Conservation (phyloP, 2,888 invertebrate genomes). For the Morpho deidamia region DNA sequence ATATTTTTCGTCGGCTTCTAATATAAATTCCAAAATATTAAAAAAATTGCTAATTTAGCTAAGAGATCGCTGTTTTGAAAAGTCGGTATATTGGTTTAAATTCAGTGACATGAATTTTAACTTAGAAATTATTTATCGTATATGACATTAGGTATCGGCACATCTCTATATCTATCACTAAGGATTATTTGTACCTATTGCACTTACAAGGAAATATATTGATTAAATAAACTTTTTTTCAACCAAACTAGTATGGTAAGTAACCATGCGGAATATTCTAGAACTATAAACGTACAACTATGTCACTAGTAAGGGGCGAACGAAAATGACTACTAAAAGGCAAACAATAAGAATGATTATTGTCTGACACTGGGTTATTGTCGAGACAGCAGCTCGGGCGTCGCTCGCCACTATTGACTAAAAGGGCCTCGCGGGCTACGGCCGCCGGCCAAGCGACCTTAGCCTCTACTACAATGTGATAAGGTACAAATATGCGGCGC, state of each 20-base stretch:
- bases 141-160: background rate
- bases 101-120: too few species aligned
- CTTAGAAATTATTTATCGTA: too few species aligned
- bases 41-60: too few species aligned
- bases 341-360: slow-evolving; percentile 72
- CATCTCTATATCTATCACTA: background rate
- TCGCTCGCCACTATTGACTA: slow-evolving; percentile 58
- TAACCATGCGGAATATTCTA: slow-evolving; percentile 19
- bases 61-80: too few species aligned
- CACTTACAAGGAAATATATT: slow-evolving; percentile 3
- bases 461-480: slow-evolving; percentile 28
- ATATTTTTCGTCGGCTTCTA: too few species aligned
- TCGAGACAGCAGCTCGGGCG: slow-evolving; percentile 75
- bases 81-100: too few species aligned
- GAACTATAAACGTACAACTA: slow-evolving; percentile 25
- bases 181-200: slow-evolving; percentile 1
- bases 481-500: slow-evolving; percentile 25
- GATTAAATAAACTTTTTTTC: background rate
- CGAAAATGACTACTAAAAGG: slow-evolving; percentile 50
- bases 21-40: too few species aligned
- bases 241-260: slow-evolving; percentile 18
- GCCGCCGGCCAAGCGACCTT: slow-evolving; percentile 29
- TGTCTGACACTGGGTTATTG: slow-evolving; percentile 79
- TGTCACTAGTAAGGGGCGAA: slow-evolving; percentile 34
- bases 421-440: slow-evolving; percentile 28